Base-by-base conservation (phyloP, 2,113 vertebrate genomes). In the Circaetus cinerascens region DNA sequence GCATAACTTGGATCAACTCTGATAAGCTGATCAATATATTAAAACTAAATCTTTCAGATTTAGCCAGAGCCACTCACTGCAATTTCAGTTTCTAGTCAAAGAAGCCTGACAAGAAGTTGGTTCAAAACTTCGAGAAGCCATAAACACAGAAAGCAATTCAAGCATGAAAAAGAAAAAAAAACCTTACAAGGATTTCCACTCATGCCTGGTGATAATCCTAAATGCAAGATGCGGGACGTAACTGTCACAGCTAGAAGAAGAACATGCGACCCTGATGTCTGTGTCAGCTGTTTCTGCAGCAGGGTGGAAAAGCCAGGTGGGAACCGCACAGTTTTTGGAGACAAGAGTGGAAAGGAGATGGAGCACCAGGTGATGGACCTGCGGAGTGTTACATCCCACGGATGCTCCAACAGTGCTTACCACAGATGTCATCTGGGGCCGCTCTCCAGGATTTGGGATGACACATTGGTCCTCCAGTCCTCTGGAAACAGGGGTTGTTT, bases 131-230 rank as follows among this genome's bases (percentile, higher is more conserved):
- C 1, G 2, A 86, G 74, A 75, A 73, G 57, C 36, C 2, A 8
- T 5, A 45, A 90, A 36, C 32, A 5, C 32, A 26, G 69, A 67
- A 14, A 72, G 14, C 30, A 78, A 74, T 5, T 55, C 36, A 27
- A 67, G 75, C 73, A 23, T 38, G 53, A 82, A 45, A 68, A 79
- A 53, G 14, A 26, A 29, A 19, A 36, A 10, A 36, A 51, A 80
- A 68, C 38, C 34, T 76, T 83, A 79, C 77, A 95, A 56, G 79
- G 79, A 74, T 97, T 95, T 93, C 62, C 62, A 85, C 93, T 97
- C 66, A 18, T 1, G 27, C 43, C 83, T 22, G 14, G 66, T n/a
- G 36, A 18, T 71, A 38, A 89, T 46, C 73, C 86, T 7, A 10
- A 91, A 59, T 15, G n/a, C 5, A 5, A 57, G 60, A 27, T 3